These are phyloP conservation scores for Trematocara marginatum DNA, from an alignment of 2,113 vertebrate genomes.

Conservation along the genomic window DNA sequence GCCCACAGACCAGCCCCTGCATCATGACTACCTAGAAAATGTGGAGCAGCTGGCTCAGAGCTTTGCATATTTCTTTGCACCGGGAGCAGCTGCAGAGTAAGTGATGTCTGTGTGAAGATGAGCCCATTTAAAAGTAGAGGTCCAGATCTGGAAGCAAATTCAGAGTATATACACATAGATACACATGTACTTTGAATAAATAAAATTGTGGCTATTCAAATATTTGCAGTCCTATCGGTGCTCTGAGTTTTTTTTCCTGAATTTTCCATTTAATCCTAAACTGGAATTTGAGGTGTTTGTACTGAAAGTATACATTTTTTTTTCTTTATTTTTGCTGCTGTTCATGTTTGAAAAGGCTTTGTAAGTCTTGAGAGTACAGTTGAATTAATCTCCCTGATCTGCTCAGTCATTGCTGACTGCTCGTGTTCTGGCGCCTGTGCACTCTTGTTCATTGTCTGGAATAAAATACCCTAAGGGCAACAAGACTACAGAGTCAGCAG, in stretches of 20 bases:
- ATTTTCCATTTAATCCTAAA: background rate
- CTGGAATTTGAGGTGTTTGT: background rate
- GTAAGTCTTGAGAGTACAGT: background rate
- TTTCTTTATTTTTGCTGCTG: background rate
- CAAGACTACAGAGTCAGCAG: background rate
- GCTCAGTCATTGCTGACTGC: background rate
- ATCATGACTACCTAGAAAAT: slow-evolving; percentile 76
- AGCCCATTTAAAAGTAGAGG: background rate
- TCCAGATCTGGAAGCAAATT: background rate
- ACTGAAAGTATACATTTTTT: background rate
- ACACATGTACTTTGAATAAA: background rate
- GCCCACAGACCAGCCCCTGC: slow-evolving; percentile 65
- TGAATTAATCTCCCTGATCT: background rate
- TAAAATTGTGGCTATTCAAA: background rate
- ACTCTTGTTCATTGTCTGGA: background rate
- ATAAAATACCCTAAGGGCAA: slow-evolving; percentile 17
- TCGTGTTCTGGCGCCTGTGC: background rate
- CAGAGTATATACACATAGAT: background rate
- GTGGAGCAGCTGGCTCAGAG: slow-evolving; percentile 75
- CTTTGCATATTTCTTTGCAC: slow-evolving; percentile 81
- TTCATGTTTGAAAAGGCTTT: background rate
- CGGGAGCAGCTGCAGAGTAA: slow-evolving; percentile 82
- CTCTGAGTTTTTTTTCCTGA: background rate
- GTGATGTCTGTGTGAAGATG: slow-evolving; percentile 10
- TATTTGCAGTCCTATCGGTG: background rate